Evolutionary conservation across 2,797 vertebrate species (phyloP).

Genomic region (Cichlasoma orientale): DNA sequence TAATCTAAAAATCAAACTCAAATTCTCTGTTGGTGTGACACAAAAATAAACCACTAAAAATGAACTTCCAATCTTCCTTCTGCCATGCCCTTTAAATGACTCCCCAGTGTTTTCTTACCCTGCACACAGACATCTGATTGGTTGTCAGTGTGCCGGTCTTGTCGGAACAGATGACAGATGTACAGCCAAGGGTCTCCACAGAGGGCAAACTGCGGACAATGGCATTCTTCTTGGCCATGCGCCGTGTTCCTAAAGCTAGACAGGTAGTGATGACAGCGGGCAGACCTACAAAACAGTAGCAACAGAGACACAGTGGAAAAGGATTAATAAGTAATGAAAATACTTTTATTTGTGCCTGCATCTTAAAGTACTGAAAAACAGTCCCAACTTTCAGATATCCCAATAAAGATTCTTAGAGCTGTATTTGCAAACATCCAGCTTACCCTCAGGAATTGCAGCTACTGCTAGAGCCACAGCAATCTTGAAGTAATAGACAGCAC

Average conservation of each 20-base stretch:
- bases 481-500: conserved; percentile 98
- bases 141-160: conserved; percentile 98
- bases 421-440: not conserved
- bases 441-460: conserved; percentile 95
- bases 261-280: conserved; percentile 99
- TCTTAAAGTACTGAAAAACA: not conserved
- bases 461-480: conserved; percentile 97
- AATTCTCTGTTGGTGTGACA: not conserved
- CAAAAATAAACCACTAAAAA: not conserved
- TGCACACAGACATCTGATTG: conserved; percentile 99
- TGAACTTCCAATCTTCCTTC: not conserved
- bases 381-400: not conserved
- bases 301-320: conserved; percentile 5
- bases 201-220: conserved; percentile 97
- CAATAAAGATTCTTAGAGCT: not conserved
- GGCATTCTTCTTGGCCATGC: conserved; percentile 99
- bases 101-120: conserved; percentile 80
- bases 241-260: conserved; percentile 95
- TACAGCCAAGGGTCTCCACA: conserved; percentile 96
- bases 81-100: not conserved
- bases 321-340: conserved; percentile 9
- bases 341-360: not conserved
- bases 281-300: conserved; percentile 71
- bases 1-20: not conserved
- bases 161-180: conserved; percentile 98